These are phyloP conservation scores for Tamias sibiricus DNA, from an alignment of 2,113 vertebrate genomes.

Conservation along the genomic window DNA sequence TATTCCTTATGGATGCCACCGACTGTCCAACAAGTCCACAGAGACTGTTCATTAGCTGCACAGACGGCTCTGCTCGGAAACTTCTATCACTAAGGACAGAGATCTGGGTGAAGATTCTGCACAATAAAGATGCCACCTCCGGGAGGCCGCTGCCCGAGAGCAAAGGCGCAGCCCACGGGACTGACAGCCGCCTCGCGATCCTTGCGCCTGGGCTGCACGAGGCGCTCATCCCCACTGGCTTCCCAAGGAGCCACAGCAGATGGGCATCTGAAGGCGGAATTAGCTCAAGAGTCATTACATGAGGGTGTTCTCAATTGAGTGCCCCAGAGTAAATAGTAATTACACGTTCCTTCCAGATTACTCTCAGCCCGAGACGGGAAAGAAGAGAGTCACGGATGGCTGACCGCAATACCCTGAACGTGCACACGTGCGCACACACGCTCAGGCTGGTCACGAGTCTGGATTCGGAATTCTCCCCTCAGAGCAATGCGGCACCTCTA, in stretches of 20 bases:
- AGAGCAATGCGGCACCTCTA: not conserved
- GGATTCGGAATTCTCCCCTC: not conserved
- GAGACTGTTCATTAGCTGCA: not conserved
- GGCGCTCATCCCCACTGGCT: not conserved
- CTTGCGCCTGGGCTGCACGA: not conserved
- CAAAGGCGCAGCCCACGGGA: not conserved
- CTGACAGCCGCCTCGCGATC: not conserved
- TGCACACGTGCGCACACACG: not conserved
- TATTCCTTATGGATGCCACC: not conserved
- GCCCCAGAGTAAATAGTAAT: constrained; percentile 72
- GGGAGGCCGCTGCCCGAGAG: not conserved
- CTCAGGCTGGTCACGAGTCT: not conserved
- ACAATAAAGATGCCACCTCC: not conserved
- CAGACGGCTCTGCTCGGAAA: not conserved
- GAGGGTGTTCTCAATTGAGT: constrained; percentile 61
- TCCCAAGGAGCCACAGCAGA: constrained; percentile 43
- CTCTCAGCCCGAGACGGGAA: constrained; percentile 22
- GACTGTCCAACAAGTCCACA: not conserved
- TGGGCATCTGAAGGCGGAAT: constrained; percentile 51
- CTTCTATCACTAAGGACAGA: not conserved
- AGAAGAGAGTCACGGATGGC: constrained; percentile 29
- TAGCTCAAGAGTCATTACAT: constrained; percentile 58
- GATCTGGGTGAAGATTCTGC: not conserved
- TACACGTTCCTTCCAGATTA: constrained; percentile 70
- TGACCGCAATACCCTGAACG: constrained; percentile 19